Conservation (phyloP, 1,140 invertebrate genomes). For the Cydia strobilella region DNA sequence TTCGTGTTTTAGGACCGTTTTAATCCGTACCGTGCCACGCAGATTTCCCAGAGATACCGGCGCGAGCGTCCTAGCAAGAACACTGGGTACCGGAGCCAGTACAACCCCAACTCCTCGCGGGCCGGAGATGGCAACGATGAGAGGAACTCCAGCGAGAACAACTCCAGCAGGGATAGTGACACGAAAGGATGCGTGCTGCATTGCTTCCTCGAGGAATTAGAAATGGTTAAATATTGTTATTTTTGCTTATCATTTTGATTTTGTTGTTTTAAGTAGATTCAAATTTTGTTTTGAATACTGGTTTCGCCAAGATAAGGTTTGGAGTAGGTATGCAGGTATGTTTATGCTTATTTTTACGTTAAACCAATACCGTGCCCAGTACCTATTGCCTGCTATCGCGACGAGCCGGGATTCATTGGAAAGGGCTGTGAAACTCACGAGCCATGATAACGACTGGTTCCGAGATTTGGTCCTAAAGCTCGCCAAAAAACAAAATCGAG, state of each 20-base stretch:
- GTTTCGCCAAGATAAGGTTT: too few species aligned
- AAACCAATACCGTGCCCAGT: too few species aligned
- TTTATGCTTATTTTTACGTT: too few species aligned
- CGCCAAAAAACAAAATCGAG: too few species aligned
- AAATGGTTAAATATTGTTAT: slow-evolving; percentile 69
- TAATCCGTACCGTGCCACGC: slow-evolving; percentile 44
- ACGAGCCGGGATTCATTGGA: too few species aligned
- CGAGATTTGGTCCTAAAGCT: too few species aligned
- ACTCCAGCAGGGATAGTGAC: slow-evolving; percentile 50
- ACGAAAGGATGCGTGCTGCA: slow-evolving; percentile 75
- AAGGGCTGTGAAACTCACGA: too few species aligned
- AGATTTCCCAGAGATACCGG: slow-evolving; percentile 52
- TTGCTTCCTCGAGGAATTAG: slow-evolving; percentile 80
- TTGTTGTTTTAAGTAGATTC: not conserved
- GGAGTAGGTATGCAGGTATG: too few species aligned
- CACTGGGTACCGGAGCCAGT: slow-evolving; percentile 67
- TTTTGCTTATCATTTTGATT: not conserved
- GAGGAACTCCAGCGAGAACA: slow-evolving; percentile 53
- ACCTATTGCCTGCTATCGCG: too few species aligned
- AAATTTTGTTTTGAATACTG: too few species aligned
- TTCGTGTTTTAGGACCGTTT: slow-evolving; percentile 39
- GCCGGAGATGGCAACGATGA: slow-evolving; percentile 46
- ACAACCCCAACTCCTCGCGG: slow-evolving; percentile 56
- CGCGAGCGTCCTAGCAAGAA: slow-evolving; percentile 58
- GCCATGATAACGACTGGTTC: too few species aligned